A percentile compares a stretch with the other conserved stretches of the same genome.
phyloP scores from a whole-genome alignment of 2,797 vertebrate genomes.

The Microctenopoma steveboyesi region DNA sequence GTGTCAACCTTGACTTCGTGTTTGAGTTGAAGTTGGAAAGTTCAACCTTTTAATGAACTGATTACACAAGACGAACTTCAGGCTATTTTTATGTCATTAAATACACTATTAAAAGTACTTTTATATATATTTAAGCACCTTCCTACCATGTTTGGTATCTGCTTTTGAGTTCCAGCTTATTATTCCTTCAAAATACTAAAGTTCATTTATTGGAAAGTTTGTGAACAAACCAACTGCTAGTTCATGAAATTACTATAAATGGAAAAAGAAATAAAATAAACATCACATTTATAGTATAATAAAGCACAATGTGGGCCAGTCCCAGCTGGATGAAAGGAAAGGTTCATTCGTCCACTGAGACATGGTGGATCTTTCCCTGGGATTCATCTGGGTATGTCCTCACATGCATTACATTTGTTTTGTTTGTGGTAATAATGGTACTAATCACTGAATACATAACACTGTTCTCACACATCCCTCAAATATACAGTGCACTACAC shows the following conservation, averaged over 20 bases:
- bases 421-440: conserved; percentile 20
- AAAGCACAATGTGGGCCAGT: not conserved
- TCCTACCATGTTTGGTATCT: not conserved
- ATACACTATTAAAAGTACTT: conserved; percentile 5
- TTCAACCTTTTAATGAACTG: conserved; percentile 56
- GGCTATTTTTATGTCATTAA: conserved; percentile 23
- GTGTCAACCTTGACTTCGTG: conserved; percentile 15
- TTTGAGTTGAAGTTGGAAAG: conserved; percentile 41
- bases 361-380: too few relatives aligned
- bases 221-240: not conserved
- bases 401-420: too few relatives aligned
- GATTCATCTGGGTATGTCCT: too few relatives aligned
- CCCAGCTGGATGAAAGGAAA: not conserved
- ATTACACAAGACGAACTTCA: conserved; percentile 14
- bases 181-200: not conserved
- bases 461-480: conserved; percentile 30
- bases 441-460: conserved; percentile 41
- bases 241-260: not conserved
- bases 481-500: conserved; percentile 31
- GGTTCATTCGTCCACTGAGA: not conserved
- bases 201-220: conserved; percentile 1
- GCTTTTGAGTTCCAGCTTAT: not conserved
- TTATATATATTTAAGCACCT: not conserved
- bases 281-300: not conserved
- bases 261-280: not conserved